These are phyloP conservation scores for Cheilosia grossa DNA, from an alignment of 2,888 invertebrate species.

Conservation along the genomic window DNA sequence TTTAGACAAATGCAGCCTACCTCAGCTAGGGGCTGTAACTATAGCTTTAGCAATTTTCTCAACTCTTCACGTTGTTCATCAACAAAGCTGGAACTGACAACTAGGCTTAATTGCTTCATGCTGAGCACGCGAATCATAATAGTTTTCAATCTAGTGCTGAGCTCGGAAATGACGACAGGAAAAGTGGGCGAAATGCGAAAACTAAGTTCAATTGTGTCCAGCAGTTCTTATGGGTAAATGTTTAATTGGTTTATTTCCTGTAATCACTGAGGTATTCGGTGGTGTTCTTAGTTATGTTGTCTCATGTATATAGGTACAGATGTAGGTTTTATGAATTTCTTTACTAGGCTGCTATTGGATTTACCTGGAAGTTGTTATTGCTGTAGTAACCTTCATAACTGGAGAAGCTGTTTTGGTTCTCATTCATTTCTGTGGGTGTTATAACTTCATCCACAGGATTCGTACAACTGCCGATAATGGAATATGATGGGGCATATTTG, in stretches of 20 bases:
- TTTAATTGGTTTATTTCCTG: constrained; percentile 69
- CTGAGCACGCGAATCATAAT: constrained; percentile 64
- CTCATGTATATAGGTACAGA: neutral
- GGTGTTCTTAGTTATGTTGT: constrained; percentile 32
- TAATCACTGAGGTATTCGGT: constrained; percentile 20
- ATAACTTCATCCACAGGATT: constrained; percentile 32
- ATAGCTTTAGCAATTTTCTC: neutral
- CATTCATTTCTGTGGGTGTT: constrained; percentile 60
- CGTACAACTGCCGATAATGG: neutral
- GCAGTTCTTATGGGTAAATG: neutral
- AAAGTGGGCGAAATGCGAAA: constrained; percentile 38
- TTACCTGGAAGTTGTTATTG: constrained; percentile 78
- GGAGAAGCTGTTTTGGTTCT: constrained; percentile 78
- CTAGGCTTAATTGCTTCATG: constrained; percentile 65
- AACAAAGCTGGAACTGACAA: constrained; percentile 2
- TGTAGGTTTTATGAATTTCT: neutral
- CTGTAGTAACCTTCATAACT: constrained; percentile 78
- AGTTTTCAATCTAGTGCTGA: constrained; percentile 18
- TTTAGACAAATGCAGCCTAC: constrained; percentile 41
- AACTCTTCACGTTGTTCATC: neutral
- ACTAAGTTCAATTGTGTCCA: constrained; percentile 24
- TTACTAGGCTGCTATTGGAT: constrained; percentile 37
- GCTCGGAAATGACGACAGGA: constrained; percentile 60
- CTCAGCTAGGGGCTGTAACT: neutral
- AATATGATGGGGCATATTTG: constrained; percentile 28